phyloP scores from a whole-genome alignment of 1,140 invertebrate species.

The Pantala flavescens region DNA sequence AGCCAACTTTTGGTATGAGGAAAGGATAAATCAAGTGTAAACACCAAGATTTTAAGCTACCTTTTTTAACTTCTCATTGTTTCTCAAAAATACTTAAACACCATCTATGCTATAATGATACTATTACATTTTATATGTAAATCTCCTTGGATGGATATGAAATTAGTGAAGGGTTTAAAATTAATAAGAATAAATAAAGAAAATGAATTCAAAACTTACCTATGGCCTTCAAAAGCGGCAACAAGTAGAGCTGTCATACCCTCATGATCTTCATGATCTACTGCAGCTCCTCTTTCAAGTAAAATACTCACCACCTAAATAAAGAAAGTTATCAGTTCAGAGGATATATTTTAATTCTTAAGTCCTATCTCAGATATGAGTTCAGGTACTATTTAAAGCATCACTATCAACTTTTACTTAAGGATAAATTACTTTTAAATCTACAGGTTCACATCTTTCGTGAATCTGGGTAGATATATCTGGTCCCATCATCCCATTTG shows the following conservation, averaged over 20 bases:
- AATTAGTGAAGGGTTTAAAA: too few species aligned
- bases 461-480: not conserved
- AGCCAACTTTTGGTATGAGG: too few species aligned
- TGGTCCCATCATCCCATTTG: not conserved
- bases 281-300: constrained; percentile 72
- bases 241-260: constrained; percentile 87
- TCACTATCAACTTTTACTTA: not conserved
- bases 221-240: constrained; percentile 87
- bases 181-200: too few species aligned
- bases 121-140: too few species aligned
- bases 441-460: not conserved
- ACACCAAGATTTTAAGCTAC: too few species aligned
- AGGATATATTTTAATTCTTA: too few species aligned
- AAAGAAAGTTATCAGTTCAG: constrained; percentile 21
- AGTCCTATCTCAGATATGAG: not conserved
- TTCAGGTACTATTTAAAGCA: not conserved
- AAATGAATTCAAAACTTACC: constrained; percentile 34
- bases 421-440: not conserved
- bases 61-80: too few species aligned
- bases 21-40: too few species aligned
- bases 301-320: constrained; percentile 57
- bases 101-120: too few species aligned
- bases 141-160: too few species aligned
- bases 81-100: too few species aligned
- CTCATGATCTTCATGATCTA: constrained; percentile 82